Conservation (phyloP, 1,140 invertebrate genomes). For the Colletes latitarsis region DNA sequence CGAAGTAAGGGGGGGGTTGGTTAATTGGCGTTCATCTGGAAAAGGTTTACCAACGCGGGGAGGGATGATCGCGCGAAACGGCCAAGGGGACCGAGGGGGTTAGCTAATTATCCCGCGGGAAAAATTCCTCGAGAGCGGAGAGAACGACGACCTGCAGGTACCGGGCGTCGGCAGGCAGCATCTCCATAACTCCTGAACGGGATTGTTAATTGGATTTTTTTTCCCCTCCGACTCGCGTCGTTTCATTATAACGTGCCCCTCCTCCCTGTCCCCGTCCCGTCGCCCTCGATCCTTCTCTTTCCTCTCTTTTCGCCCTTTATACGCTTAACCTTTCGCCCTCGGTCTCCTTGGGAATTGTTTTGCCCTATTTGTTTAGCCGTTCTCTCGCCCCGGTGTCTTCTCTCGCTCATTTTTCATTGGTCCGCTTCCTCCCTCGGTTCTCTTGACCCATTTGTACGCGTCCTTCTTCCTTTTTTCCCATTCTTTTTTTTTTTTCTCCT, state of each 20-base stretch:
- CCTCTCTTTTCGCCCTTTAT: background rate
- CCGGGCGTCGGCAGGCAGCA: slow-evolving; percentile 35
- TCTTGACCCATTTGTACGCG: slow-evolving; percentile 15
- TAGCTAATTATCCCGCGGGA: slow-evolving; percentile 66
- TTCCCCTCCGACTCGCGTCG: slow-evolving; percentile 13
- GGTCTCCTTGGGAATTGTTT: slow-evolving; percentile 19
- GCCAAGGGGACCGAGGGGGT: slow-evolving; percentile 8
- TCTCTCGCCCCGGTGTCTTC: background rate
- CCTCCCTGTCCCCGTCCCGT: background rate
- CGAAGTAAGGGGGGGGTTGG: background rate
- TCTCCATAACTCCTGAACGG: slow-evolving; percentile 67
- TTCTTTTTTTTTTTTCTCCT: background rate
- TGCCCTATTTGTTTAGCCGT: slow-evolving; percentile 15
- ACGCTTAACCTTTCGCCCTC: slow-evolving; percentile 4
- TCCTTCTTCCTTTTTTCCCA: background rate
- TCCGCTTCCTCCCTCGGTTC: background rate
- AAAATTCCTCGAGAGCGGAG: slow-evolving; percentile 57
- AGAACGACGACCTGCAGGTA: slow-evolving; percentile 32
- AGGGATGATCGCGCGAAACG: slow-evolving; percentile 53
- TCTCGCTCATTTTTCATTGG: slow-evolving; percentile 26
- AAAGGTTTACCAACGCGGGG: slow-evolving; percentile 60
- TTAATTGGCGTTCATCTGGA: slow-evolving; percentile 68
- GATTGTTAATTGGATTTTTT: slow-evolving; percentile 72
- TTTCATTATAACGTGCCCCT: slow-evolving; percentile 34
- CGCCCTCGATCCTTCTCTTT: background rate